Evolutionary conservation across 92 coral and sea anemone genomes (phyloP).

Genomic region (Chrysogorgia sp.): DNA sequence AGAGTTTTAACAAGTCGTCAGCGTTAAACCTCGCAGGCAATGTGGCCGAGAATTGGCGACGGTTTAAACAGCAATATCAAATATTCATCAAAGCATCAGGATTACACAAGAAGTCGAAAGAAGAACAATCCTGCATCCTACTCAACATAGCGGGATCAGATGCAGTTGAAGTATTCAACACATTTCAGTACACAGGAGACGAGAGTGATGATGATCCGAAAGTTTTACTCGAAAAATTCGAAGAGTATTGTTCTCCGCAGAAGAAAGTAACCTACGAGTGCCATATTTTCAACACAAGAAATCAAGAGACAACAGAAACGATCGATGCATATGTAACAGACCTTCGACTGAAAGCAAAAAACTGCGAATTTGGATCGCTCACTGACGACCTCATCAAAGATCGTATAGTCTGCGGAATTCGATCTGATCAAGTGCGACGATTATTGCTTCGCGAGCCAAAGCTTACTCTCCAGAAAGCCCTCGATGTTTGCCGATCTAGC

Average conservation of each 20-base stretch:
- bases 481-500: slow-evolving; percentile 38
- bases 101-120: slow-evolving; percentile 22
- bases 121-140: slow-evolving; percentile 28
- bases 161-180: slow-evolving; percentile 16
- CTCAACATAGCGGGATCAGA: slow-evolving; percentile 44
- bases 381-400: slow-evolving; percentile 40
- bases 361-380: slow-evolving; percentile 23
- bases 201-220: slow-evolving; percentile 23
- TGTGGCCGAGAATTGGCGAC: slow-evolving; percentile 42
- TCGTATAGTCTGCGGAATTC: slow-evolving; percentile 37
- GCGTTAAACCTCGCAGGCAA: slow-evolving; percentile 36
- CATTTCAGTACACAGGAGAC: slow-evolving; percentile 16
- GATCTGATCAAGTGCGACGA: slow-evolving; percentile 36
- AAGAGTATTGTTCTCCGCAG: slow-evolving; percentile 31
- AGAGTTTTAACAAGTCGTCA: slow-evolving; percentile 39
- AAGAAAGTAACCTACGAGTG: slow-evolving; percentile 29
- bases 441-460: slow-evolving; percentile 44
- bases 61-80: slow-evolving; percentile 37
- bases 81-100: slow-evolving; percentile 21
- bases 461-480: slow-evolving; percentile 35
- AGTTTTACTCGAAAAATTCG: slow-evolving; percentile 38
- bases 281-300: slow-evolving; percentile 36
- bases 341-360: slow-evolving; percentile 47
- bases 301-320: slow-evolving; percentile 37
- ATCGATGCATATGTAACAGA: slow-evolving; percentile 37